Conservation (phyloP, 2,797 vertebrate species). For the Helarctos malayanus region DNA sequence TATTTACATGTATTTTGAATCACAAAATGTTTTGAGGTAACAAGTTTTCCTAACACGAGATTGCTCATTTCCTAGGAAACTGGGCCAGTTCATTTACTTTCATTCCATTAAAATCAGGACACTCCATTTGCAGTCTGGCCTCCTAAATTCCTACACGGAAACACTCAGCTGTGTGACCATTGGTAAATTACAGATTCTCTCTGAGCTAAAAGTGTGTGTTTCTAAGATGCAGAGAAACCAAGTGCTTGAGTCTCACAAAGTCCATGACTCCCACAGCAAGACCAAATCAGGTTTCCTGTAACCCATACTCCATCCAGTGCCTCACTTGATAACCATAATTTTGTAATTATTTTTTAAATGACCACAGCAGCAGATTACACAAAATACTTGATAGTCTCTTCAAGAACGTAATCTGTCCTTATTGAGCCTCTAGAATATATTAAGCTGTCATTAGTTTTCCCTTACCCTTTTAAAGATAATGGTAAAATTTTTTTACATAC, state of each 20-base stretch:
- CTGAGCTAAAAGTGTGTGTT: not conserved
- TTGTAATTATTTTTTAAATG: conserved; percentile 36
- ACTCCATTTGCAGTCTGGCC: not conserved
- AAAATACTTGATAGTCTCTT: conserved; percentile 1
- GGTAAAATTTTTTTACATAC: conserved; percentile 13
- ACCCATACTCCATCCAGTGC: not conserved
- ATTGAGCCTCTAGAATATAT: not conserved
- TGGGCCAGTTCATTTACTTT: not conserved
- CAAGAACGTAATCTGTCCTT: conserved; percentile 5
- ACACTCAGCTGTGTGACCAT: not conserved
- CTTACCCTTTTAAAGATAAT: conserved; percentile 1
- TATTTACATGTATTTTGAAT: not conserved
- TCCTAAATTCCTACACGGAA: not conserved
- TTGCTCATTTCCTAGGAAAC: not conserved
- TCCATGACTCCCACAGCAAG: not conserved
- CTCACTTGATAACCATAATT: not conserved
- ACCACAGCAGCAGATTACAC: conserved; percentile 5
- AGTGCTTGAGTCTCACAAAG: not conserved
- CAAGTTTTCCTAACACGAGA: not conserved
- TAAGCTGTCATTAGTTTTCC: not conserved
- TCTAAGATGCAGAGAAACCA: not conserved
- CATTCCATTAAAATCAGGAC: not conserved
- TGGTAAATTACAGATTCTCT: not conserved
- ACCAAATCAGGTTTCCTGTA: not conserved
- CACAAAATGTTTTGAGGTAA: not conserved